Evolutionary conservation across 2,113 vertebrate species (phyloP).

Genomic region (Spea bombifrons): DNA sequence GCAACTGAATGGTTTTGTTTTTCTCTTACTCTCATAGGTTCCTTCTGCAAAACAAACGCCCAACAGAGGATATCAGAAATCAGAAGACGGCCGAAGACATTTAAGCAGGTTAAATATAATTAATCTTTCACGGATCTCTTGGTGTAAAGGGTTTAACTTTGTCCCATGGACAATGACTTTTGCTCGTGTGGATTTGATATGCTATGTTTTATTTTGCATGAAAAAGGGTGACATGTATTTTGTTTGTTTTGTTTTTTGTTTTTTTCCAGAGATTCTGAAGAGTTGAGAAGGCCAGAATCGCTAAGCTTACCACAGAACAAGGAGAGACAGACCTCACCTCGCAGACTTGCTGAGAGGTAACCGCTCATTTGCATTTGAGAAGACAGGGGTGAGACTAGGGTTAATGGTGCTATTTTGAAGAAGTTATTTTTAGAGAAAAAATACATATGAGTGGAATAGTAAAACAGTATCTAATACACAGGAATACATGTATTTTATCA

Average conservation of each 20-base stretch:
- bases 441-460: no score
- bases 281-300: slow-evolving; percentile 58
- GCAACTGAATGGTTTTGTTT: background rate
- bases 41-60: slow-evolving; percentile 70
- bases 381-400: no score
- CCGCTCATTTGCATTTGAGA: background rate
- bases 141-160: no score
- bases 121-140: no score
- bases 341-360: slow-evolving; percentile 55
- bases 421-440: no score
- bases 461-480: no score
- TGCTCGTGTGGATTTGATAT: no score
- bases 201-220: background rate
- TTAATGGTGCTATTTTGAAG: no score
- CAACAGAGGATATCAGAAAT: slow-evolving; percentile 66
- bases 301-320: slow-evolving; percentile 58
- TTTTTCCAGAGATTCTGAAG: slow-evolving; percentile 54
- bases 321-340: slow-evolving; percentile 54
- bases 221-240: no score
- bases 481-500: no score
- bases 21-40: slow-evolving; percentile 61
- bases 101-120: slow-evolving; percentile 68
- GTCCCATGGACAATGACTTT: no score
- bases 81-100: slow-evolving; percentile 73
- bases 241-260: slow-evolving; percentile 30